Percentiles rank a stretch among this genome's conserved stretches.
Conservation (phyloP, 1,140 invertebrate genomes). For the Neocloeon triangulifer region DNA sequence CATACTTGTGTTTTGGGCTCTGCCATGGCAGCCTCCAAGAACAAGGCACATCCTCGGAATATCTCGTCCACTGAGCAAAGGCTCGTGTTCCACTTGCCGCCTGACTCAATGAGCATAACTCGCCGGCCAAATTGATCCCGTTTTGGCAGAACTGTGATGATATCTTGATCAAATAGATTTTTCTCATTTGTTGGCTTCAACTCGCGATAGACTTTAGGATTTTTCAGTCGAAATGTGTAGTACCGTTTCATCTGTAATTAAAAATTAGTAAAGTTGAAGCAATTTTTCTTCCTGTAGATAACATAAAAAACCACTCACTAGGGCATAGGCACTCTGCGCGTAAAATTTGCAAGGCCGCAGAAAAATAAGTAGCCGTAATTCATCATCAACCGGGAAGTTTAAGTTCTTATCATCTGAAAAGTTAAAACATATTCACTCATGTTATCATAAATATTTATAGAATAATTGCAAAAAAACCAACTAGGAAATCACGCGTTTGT, state of each 20-base stretch:
- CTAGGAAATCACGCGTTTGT: too few relatives aligned
- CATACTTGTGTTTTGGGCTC: constrained; percentile 39
- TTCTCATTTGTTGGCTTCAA: constrained; percentile 23
- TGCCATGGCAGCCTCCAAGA: constrained; percentile 29
- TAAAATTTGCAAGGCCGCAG: constrained; percentile 23
- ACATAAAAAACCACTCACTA: constrained; percentile 8
- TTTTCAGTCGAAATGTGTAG: constrained; percentile 27
- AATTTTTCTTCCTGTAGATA: background rate
- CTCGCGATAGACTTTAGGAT: constrained; percentile 24
- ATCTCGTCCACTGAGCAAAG: constrained; percentile 26
- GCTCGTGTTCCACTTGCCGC: constrained; percentile 40
- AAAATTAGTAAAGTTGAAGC: background rate
- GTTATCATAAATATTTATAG: too few relatives aligned
- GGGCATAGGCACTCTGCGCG: constrained; percentile 18
- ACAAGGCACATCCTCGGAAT: constrained; percentile 29
- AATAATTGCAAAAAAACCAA: too few relatives aligned
- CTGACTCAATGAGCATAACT: constrained; percentile 27
- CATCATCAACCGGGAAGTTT: constrained; percentile 13
- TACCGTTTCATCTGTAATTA: constrained; percentile 26
- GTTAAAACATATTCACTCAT: too few relatives aligned
- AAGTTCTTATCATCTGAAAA: constrained; percentile 18
- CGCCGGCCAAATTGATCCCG: constrained; percentile 26
- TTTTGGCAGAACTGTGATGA: constrained; percentile 28
- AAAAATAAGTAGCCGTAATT: constrained; percentile 17
- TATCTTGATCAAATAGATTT: constrained; percentile 22